These are phyloP conservation scores for Cirrhinus mrigala DNA, from an alignment of 2,797 vertebrate species.

Conservation along the genomic window DNA sequence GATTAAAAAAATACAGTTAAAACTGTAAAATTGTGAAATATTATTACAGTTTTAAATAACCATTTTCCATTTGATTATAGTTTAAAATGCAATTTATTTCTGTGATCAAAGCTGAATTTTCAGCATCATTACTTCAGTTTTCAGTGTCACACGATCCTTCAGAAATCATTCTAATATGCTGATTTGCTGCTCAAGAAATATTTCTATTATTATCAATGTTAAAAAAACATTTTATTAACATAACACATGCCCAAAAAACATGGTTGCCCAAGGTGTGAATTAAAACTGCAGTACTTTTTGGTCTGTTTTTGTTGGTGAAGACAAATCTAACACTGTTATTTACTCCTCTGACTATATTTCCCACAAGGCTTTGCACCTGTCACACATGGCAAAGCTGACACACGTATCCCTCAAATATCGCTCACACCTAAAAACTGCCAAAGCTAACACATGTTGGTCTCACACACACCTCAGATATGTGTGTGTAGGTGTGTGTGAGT, in stretches of 20 bases:
- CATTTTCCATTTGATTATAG: not conserved
- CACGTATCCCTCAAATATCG: not conserved
- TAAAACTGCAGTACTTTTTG: not conserved
- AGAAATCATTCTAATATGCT: not conserved
- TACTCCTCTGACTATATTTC: slow-evolving; percentile 24
- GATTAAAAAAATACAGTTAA: not conserved
- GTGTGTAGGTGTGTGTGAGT: slow-evolving; percentile 38
- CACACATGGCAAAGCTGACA: slow-evolving; percentile 16
- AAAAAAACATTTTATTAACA: too few relatives aligned
- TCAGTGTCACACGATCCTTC: not conserved
- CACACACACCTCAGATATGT: slow-evolving; percentile 4
- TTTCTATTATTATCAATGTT: too few relatives aligned
- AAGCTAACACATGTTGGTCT: slow-evolving; percentile 6
- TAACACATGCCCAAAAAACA: too few relatives aligned
- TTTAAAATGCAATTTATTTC: not conserved
- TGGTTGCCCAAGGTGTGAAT: not conserved
- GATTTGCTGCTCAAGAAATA: not conserved
- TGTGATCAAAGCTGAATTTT: not conserved
- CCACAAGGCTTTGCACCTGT: slow-evolving; percentile 41
- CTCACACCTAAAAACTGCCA: slow-evolving; percentile 21
- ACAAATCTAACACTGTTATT: not conserved
- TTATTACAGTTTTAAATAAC: not conserved
- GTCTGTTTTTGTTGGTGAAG: not conserved
- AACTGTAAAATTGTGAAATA: too few relatives aligned
- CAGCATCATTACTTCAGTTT: not conserved